Evolutionary conservation across 2,113 vertebrate genomes (phyloP).

Genomic region (Leucosticte australis): DNA sequence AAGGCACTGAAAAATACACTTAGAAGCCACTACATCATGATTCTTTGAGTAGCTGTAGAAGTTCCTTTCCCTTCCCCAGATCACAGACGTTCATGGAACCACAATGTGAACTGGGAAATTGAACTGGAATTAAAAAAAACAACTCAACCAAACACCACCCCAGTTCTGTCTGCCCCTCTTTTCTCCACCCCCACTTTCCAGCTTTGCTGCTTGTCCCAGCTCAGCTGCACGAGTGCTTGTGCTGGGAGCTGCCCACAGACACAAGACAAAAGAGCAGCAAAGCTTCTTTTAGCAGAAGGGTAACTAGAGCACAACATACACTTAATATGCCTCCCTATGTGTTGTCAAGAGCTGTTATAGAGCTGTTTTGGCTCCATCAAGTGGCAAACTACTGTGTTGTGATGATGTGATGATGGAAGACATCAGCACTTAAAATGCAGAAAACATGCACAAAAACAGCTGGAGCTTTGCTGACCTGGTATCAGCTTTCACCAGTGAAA

Average conservation of each 20-base stretch:
- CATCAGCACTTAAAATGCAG: background rate
- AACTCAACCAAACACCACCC: background rate
- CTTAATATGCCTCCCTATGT: background rate
- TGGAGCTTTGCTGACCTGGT: background rate
- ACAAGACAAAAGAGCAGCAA: background rate
- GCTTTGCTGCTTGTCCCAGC: background rate
- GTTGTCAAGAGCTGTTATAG: background rate
- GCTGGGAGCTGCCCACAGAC: background rate
- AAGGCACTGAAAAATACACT: background rate
- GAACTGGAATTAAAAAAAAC: background rate
- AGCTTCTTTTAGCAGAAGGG: background rate
- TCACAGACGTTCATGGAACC: background rate
- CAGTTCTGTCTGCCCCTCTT: background rate
- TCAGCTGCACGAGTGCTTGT: background rate
- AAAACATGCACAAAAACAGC: background rate
- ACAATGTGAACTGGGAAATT: background rate
- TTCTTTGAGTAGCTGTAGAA: background rate
- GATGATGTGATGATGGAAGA: background rate
- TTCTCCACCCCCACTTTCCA: background rate
- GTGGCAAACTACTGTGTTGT: background rate
- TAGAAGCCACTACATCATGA: background rate
- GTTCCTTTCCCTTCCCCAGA: background rate
- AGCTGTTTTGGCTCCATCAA: slow-evolving; percentile 9
- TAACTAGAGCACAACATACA: background rate
- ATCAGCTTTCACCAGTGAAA: background rate